Conservation (phyloP, 2,113 vertebrate genomes). For the Tangachromis dhanisi region DNA sequence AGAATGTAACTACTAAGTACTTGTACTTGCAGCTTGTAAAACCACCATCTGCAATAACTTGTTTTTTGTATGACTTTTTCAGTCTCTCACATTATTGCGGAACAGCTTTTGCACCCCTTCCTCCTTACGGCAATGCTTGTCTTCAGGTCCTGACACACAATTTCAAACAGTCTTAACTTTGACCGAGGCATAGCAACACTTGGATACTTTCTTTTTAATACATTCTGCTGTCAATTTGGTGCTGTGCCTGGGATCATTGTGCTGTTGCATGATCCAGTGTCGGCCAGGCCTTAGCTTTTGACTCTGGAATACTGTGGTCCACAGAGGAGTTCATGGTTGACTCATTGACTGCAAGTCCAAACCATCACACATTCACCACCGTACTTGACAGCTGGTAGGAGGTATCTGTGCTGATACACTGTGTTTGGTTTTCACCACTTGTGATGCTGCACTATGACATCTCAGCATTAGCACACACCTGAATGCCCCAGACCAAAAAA, state of each 20-base stretch:
- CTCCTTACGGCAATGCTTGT: not conserved
- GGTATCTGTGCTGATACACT: not conserved
- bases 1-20: not conserved
- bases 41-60: not conserved
- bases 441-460: not conserved
- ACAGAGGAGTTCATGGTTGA: not conserved
- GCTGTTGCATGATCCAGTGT: not conserved
- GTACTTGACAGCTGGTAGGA: not conserved
- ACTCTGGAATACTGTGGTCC: not conserved
- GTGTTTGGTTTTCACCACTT: not conserved
- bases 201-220: not conserved
- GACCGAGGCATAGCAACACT: not conserved
- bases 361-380: not conserved
- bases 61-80: not conserved
- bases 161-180: not conserved
- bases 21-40: not conserved
- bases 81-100: not conserved
- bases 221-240: not conserved
- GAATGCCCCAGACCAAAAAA: not conserved
- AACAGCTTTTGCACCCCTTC: not conserved
- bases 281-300: not conserved
- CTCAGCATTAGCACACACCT: not conserved
- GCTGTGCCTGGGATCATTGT: not conserved
- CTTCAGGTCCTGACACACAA: not conserved
- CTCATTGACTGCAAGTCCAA: not conserved